Base-by-base conservation (phyloP, 2,888 invertebrate genomes). In the Clusia tigrina region DNA sequence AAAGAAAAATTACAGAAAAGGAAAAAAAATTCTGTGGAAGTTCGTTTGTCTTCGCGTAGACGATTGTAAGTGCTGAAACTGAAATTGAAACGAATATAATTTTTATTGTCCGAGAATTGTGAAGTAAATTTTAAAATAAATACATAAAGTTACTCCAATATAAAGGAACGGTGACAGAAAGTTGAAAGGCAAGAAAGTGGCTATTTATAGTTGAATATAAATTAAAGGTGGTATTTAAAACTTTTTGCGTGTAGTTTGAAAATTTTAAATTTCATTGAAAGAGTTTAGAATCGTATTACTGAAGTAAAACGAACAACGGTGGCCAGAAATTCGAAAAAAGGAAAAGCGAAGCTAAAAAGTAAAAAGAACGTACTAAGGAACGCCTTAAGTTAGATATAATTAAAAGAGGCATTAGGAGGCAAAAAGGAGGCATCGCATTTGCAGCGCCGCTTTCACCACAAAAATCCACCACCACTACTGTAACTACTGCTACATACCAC, bases 1-100 rank as follows among this genome's bases (percentile, higher is more conserved):
- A 57, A 59, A 60, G 57, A 52, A 51, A 57, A 26, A 54, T 59
- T 58, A 58, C 58, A 46, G 58, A 55, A 67, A 65, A 67, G 54
- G 61, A 54, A 62, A 18, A 51, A 56, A 60, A 66, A 60, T 59
- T 65, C 58, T 63, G 61, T 63, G 63, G 63, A 65, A 54, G 58
- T 65, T 65, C 60, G 48, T 61, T 62, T 61, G 64, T 64, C 52
- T 48, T 53, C 57, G 60, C 57, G 63, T 63, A 60, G 60, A 64
- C 63, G 48, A 59, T 55, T 62, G 38, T 54, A 54, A 60, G 46
- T 59, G 62, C 62, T 58, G 53, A 64, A 64, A 59, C 48, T 64
- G 55, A 63, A 65, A 62, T 60, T 66, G 62, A 64, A 22, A 51
- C 22, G 22, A 51, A 51, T 18, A 20, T 51, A 18, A 51, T 18